Base-by-base conservation (phyloP, 1,140 invertebrate genomes). In the Gonioctena quinquepunctata region DNA sequence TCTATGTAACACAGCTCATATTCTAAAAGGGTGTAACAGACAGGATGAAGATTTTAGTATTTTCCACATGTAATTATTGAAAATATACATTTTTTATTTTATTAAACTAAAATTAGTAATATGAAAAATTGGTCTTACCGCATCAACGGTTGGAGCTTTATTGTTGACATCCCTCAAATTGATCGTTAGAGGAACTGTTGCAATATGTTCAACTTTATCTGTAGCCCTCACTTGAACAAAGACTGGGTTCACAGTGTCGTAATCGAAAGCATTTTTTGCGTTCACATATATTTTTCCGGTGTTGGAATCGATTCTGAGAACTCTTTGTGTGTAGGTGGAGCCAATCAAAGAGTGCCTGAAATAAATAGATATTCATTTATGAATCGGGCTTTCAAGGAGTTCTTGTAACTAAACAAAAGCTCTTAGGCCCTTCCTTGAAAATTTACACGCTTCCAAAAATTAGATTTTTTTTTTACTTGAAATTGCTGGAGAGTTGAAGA, bases 141-240 rank as follows among this genome's bases (percentile, higher is more conserved):
- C 73, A 64, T 68, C 71, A 27, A 89, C 79, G 22, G 80, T 83
- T 7, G 88, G 88, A 2, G 85, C 85, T 28, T 86, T 86, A 69
- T 89, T 88, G 77, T 89, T 89, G 65, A 89, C 83, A 74, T 89
- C 88, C 1, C 80, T 72, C 0, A 89, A 78, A 57, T 83, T 81
- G 3, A 89, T 86, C 8, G 82, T 82, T 3, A 89, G 73, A 61
- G 86, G 85, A 2, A 85, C 81, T 16, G 83, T 87, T 0, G 82
- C 79, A 13, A 77, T 85, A 76, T 89, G 84, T 3, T 80, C 73
- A 7, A 85, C 79, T 0, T 81, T 84, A 74, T 88, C 87, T 11
- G 79, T 80, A 3, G 81, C 82, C 23, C 70, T 70, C 48, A 88
- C 85, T 83, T 89, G 88, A 7, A 89, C 80, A 64, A 86, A 79